Percentiles rank a stretch among this genome's conserved stretches.
phyloP scores from a whole-genome alignment of 2,113 vertebrate species.

The Riparia riparia region DNA sequence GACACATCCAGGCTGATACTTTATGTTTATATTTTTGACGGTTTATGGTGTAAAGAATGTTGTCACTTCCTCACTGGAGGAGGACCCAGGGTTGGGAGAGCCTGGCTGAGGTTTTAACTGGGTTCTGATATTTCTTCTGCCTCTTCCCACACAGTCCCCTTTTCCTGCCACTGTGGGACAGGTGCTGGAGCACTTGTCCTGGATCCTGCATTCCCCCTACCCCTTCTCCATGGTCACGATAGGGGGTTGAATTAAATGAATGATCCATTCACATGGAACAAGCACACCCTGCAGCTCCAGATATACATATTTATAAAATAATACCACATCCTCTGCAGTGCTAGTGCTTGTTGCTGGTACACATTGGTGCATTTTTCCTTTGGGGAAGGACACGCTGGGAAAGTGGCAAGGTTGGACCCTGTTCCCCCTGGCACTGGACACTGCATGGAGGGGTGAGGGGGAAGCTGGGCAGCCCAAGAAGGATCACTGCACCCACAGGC shows the following conservation, averaged over 20 bases:
- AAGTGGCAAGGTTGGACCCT: rapidly evolving
- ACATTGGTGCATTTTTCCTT: not conserved
- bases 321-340: not conserved
- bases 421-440: not conserved
- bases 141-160: not conserved
- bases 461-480: not conserved
- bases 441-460: not conserved
- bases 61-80: not conserved
- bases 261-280: not conserved
- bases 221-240: not conserved
- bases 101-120: conserved; percentile 39
- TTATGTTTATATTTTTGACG: conserved; percentile 5
- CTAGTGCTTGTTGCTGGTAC: rapidly evolving
- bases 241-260: not conserved
- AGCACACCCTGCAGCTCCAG: not conserved
- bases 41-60: conserved; percentile 23
- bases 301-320: not conserved
- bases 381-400: not conserved
- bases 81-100: not conserved
- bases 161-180: not conserved
- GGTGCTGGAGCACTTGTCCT: not conserved
- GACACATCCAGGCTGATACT: not conserved
- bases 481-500: not conserved
- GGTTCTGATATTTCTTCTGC: not conserved
- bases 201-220: not conserved